A percentile compares a stretch with the other conserved stretches of the same genome.
Evolutionary conservation across 2,888 invertebrate species (phyloP).

Genomic region (Leptopilina myrica): DNA sequence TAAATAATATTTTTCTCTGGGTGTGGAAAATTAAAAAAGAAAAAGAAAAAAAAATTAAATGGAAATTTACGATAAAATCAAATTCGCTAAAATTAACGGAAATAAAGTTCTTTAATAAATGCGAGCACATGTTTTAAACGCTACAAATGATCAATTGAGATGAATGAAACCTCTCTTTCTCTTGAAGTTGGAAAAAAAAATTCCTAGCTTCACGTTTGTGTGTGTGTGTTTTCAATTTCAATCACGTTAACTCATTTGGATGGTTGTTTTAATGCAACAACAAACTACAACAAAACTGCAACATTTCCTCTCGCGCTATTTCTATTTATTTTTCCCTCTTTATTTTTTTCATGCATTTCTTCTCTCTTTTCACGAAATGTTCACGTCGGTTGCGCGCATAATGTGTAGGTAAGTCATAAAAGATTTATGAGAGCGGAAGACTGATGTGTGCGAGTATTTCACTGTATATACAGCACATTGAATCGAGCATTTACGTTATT

Average conservation of each 20-base stretch:
- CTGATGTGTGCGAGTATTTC: constrained; percentile 24
- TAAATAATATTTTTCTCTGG: no score
- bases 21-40: no score
- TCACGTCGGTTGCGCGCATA: constrained; percentile 23
- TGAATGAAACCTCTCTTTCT: no score
- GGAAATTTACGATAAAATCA: no score
- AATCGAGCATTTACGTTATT: constrained; percentile 15
- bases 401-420: constrained; percentile 32
- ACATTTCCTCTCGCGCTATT: neutral
- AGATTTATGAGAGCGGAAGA: constrained; percentile 29
- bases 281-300: neutral
- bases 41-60: no score
- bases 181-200: no score
- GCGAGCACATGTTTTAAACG: no score
- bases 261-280: neutral
- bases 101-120: no score
- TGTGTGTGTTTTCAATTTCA: neutral
- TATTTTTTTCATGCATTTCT: constrained; percentile 7
- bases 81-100: no score
- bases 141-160: neutral
- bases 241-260: neutral
- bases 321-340: neutral
- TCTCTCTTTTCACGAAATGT: constrained; percentile 9
- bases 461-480: neutral
- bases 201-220: no score